Evolutionary conservation across 2,888 invertebrate genomes (phyloP).

Genomic region (Nasonovia ribisnigri): DNA sequence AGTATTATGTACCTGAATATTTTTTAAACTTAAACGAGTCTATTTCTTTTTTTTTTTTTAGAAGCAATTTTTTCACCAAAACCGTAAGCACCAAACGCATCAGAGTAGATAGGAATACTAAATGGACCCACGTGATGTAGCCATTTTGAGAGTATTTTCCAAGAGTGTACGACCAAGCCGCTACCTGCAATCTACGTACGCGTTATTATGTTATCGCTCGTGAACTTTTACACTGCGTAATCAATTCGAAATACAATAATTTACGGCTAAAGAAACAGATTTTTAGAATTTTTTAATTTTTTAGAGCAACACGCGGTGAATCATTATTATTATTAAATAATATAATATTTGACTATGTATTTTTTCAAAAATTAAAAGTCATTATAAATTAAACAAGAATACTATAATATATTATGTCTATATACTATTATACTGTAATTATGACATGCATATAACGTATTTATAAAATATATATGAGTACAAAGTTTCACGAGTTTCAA

Average conservation of each 20-base stretch:
- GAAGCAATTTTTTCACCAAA: not conserved
- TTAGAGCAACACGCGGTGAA: not conserved
- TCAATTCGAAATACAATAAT: not conserved
- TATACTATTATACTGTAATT: not conserved
- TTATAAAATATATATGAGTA: not conserved
- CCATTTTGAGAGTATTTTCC: not conserved
- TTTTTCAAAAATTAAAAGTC: constrained; percentile 15
- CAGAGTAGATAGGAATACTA: not conserved
- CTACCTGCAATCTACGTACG: not conserved
- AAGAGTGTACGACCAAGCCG: not conserved
- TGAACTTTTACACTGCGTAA: not conserved
- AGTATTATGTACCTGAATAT: not conserved
- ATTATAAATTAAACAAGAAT: not conserved
- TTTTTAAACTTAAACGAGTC: not conserved
- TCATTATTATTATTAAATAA: not conserved
- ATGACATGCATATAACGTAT: too few species aligned
- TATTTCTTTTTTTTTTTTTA: not conserved
- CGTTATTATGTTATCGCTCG: not conserved
- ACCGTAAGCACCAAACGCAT: not conserved
- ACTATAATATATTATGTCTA: not conserved
- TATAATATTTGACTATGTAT: not conserved
- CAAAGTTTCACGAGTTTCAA: constrained; percentile 7
- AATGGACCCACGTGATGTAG: not conserved
- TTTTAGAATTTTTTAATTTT: not conserved
- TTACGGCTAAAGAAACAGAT: not conserved